Conservation (phyloP, 2,797 vertebrate species). For the Rhabdomys pumilio region DNA sequence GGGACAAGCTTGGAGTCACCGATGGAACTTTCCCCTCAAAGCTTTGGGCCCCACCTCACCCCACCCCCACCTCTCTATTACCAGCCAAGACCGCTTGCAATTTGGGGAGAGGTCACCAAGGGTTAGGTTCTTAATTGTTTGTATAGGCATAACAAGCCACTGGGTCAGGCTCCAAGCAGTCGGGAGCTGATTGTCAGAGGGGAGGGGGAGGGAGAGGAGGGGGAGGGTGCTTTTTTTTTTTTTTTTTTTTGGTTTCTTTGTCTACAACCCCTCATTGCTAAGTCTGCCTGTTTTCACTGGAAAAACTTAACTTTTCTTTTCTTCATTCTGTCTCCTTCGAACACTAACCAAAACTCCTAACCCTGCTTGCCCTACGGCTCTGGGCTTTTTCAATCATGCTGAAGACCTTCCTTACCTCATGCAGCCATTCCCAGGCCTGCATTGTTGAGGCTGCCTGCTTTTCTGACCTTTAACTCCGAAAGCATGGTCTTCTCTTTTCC, state of each 20-base stretch:
- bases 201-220: not conserved
- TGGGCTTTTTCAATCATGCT: not conserved
- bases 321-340: not conserved
- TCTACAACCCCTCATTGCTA: not conserved
- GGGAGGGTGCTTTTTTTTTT: not conserved
- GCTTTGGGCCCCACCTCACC: not conserved
- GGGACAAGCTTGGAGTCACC: not conserved
- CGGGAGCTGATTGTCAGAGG: constrained; percentile 2
- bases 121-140: constrained; percentile 43
- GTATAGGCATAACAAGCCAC: constrained; percentile 30
- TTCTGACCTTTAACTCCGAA: not conserved
- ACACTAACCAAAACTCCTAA: not conserved
- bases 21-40: not conserved
- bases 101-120: constrained; percentile 8
- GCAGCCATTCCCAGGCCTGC: not conserved
- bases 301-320: not conserved
- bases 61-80: not conserved
- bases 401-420: not conserved
- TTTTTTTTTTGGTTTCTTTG: not conserved
- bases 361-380: not conserved
- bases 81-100: not conserved
- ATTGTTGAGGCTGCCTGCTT: not conserved
- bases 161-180: constrained; percentile 35
- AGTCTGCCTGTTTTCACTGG: constrained; percentile 6
- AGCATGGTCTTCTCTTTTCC: not conserved